Conservation (phyloP, 2,113 vertebrate genomes). For the Ammospiza nelsoni region DNA sequence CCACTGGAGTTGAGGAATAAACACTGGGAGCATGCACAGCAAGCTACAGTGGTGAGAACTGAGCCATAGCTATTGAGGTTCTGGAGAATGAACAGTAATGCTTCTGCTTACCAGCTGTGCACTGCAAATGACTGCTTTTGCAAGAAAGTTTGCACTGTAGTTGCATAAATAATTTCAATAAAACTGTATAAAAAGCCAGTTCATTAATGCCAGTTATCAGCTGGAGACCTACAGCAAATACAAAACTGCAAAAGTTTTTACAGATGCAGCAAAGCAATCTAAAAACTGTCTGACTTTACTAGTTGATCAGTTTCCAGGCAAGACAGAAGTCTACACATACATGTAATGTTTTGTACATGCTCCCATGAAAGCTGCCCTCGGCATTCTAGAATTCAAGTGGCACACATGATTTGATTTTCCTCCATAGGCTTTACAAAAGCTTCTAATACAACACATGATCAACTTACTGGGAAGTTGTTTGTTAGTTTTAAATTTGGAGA, state of each 20-base stretch:
- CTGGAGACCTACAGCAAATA: not conserved
- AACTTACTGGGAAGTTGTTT: not conserved
- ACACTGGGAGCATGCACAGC: fast-evolving
- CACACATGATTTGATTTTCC: not conserved
- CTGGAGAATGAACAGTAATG: not conserved
- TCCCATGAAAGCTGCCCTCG: not conserved
- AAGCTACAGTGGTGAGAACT: not conserved
- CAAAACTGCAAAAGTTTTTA: not conserved
- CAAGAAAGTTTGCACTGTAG: not conserved
- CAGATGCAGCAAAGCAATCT: not conserved
- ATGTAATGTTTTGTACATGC: not conserved
- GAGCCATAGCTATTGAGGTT: not conserved
- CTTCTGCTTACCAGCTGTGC: slow-evolving; percentile 28
- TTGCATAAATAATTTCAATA: slow-evolving; percentile 9
- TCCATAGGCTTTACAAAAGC: not conserved
- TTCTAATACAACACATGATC: not conserved
- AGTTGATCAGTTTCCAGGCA: not conserved
- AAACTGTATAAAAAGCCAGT: not conserved
- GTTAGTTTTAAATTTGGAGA: not conserved
- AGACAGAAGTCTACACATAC: not conserved
- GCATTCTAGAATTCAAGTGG: not conserved
- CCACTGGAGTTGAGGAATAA: not conserved
- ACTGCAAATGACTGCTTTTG: not conserved
- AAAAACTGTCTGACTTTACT: not conserved
- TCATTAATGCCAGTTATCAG: not conserved